Percentiles rank a stretch among this genome's conserved stretches.
Evolutionary conservation across 2,113 vertebrate species (phyloP).

Genomic region (Acrocephalus kingi): DNA sequence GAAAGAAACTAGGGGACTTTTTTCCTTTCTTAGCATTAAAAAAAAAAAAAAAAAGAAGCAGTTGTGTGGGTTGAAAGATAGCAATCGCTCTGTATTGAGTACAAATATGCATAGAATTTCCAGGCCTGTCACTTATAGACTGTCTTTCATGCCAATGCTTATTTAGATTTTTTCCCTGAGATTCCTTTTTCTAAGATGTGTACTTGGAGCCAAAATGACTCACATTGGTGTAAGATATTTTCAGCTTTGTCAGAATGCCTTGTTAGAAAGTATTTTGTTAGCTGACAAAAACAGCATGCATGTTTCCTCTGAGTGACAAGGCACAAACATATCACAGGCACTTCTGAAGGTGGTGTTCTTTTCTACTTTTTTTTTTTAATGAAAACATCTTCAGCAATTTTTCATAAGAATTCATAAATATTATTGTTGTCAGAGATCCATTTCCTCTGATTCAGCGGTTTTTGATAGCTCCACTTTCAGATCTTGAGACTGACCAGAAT

Average conservation of each 20-base stretch:
- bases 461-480: background rate
- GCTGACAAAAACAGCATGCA: background rate
- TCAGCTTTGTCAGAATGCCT: constrained; percentile 10
- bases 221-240: constrained; percentile 20
- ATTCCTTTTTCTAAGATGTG: background rate
- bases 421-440: constrained; percentile 43
- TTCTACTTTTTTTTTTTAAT: background rate
- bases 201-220: constrained; percentile 56
- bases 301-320: background rate
- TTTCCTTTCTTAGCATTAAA: background rate
- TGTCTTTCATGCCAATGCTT: background rate
- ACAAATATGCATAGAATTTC: constrained; percentile 39
- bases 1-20: background rate
- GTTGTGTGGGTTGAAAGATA: background rate
- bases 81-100: constrained; percentile 17
- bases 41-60: background rate
- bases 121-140: constrained; percentile 32
- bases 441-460: constrained; percentile 27
- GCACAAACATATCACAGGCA: background rate
- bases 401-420: constrained; percentile 11
- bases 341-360: background rate
- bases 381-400: constrained; percentile 18
- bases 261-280: constrained; percentile 17
- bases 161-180: background rate
- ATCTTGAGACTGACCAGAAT: background rate